Base-by-base conservation (phyloP, 2,888 invertebrate species). In the Apamea epomidion region DNA sequence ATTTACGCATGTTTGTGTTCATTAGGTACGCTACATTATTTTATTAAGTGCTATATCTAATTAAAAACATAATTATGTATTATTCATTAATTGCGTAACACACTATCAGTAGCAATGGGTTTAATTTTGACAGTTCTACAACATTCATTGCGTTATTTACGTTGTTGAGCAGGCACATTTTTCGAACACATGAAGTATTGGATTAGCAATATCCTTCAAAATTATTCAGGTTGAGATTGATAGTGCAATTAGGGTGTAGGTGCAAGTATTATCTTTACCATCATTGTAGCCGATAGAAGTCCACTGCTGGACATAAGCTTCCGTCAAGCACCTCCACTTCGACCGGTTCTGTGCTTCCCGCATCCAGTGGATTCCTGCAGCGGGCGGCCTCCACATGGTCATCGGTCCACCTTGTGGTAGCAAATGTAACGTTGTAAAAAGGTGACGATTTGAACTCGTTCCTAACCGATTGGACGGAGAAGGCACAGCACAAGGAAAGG, bases 1-100 rank as follows among this genome's bases (percentile, higher is more conserved):
- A 69, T 58, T 37, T 37, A 64, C 48, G 25, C 29, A 12, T 58
- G 58, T 62, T 45, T 85, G 21, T 51, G 62, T 10, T 18, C 42
- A 58, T 48, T 84, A 69, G 0, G n/a, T 78, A 62, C 8, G 12
- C 0, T 48, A 32, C 21, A 32, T 12, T 37, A 54, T 54, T 62
- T 62, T 54, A 68, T 62, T 62, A 2, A 69, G 29, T 48, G 25
- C 62, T 77, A 37, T 69, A 45, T 0, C 21, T 77, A 54, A 83
- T 62, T 62, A 60, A 62, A 58, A 60, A n/a, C 10, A 5, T 80
- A 8, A 69, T 69, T 42, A 21, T 37, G 21, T 18, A 18, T 32
- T 18, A 18, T 32, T 25, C 25, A 29, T 25, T 0, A 37, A 37
- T 37, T 37, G 37, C 37, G 37, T 37, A 37, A 37, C 42, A 42